Base-by-base conservation (phyloP, 2,888 invertebrate genomes). In the Hirtodrosophila alboralis region DNA sequence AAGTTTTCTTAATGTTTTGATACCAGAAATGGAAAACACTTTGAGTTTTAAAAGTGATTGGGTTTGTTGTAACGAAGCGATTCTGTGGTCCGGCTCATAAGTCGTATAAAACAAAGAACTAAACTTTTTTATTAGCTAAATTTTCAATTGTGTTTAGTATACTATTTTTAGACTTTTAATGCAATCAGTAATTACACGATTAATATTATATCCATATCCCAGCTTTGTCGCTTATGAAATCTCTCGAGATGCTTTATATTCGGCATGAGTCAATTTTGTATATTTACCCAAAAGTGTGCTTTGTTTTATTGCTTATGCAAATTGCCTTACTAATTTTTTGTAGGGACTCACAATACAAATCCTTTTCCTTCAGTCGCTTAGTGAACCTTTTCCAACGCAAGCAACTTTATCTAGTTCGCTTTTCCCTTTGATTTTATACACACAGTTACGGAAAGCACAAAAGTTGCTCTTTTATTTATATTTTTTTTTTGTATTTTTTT, bases 241-340 rank as follows among this genome's bases (percentile, higher is more conserved):
- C n/a, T 28, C 12, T n/a, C 45, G 43, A 40, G 16, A 6, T 40
- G 26, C 14, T 36, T 31, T 10, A 26, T 12, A 16, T 45, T 47
- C n/a, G 8, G 9, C 9, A 4, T 28, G 23, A n/a, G 5, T 34
- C 9, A 30, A 14, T 27, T 28, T 44, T 31, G 43, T 12, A 16
- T 58, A 30, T 38, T 44, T 30, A 6, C 6, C 23, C 44, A 44
- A 37, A 49, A 48, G 30, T 34, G 38, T 53, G 59, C 56, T 64
- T 74, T 81, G 65, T 56, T 74, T 64, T 78, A 61, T 64, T 48
- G 65, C 61, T 83, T 76, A 76, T 78, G 83, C 67, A 76, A 76
- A 83, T 81, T 66, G 60, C 16, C 40, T 36, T 18, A 65, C 83
- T 76, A 81, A 76, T 76, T 75, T 76, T 75, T 78, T 52, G 49